Percentiles rank a stretch among this genome's conserved stretches.
Evolutionary conservation across 2,113 vertebrate genomes (phyloP).

Genomic region (Rhea americana): DNA sequence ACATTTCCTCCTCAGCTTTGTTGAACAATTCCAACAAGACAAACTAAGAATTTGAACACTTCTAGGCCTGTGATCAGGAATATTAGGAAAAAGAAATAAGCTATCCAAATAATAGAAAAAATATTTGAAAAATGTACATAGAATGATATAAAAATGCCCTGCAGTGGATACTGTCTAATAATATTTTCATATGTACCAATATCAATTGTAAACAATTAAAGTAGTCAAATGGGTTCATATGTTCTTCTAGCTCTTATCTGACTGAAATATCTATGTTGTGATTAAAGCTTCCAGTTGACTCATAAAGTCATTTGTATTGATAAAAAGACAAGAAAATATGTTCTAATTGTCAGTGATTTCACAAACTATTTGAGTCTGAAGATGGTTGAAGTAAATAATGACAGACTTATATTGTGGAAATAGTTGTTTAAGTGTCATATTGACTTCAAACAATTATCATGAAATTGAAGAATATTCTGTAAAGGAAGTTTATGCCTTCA

Average conservation of each 20-base stretch:
- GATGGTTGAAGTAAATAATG: not conserved
- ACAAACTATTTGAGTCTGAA: not conserved
- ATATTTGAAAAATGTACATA: not conserved
- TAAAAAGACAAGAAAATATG: not conserved
- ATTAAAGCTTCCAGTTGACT: not conserved
- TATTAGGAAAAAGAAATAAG: not conserved
- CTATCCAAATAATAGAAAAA: not conserved
- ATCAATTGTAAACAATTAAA: not conserved
- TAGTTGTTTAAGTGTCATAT: not conserved
- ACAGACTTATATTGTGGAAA: not conserved
- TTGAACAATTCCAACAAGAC: not conserved
- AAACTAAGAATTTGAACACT: not conserved
- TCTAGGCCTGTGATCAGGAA: not conserved
- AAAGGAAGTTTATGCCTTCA: not conserved
- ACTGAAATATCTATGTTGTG: not conserved
- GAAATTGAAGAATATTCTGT: not conserved
- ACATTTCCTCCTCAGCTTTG: not conserved
- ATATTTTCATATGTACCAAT: not conserved
- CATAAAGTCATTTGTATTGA: not conserved
- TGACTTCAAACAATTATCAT: not conserved
- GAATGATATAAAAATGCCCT: not conserved
- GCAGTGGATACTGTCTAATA: not conserved
- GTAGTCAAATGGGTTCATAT: not conserved
- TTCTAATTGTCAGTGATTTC: not conserved
- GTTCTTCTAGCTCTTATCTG: not conserved